Conservation (phyloP, 2,113 vertebrate genomes). For the Capra hircus region DNA sequence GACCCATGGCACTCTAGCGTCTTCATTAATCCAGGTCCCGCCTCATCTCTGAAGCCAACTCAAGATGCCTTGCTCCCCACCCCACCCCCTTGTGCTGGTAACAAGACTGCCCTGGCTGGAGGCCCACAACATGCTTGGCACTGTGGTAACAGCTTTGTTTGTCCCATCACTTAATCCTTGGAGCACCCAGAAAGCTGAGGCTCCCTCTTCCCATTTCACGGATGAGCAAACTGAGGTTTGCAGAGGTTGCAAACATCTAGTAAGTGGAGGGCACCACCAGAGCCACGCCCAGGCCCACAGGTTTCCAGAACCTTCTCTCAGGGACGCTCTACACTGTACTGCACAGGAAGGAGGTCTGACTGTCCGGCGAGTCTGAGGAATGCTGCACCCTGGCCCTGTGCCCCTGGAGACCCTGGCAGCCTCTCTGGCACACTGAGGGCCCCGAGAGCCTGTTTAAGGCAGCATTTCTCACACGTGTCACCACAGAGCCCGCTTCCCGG, state of each 20-base stretch:
- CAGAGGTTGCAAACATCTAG: background rate
- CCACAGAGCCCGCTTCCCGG: background rate
- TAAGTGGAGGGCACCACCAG: background rate
- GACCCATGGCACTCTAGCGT: background rate
- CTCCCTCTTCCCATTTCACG: background rate
- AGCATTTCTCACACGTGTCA: background rate
- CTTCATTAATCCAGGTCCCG: background rate
- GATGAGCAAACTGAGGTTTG: background rate
- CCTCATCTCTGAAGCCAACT: background rate
- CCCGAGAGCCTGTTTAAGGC: fast-evolving
- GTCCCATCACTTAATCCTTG: background rate
- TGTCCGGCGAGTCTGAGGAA: background rate
- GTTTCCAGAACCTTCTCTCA: background rate
- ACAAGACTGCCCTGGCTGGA: background rate
- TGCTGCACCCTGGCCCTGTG: fast-evolving
- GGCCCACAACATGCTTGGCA: fast-evolving
- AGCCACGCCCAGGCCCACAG: background rate
- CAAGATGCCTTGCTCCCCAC: background rate
- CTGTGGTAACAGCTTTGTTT: fast-evolving
- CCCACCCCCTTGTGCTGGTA: background rate
- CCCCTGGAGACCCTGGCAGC: no score
- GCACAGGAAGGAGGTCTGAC: background rate
- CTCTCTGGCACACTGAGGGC: fast-evolving
- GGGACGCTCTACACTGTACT: background rate
- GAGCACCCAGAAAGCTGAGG: background rate